Evolutionary conservation across 2,113 vertebrate genomes (phyloP), one percentile per base, ranked within the genome.

Genomic region (Pseudopipra pipra): DNA sequence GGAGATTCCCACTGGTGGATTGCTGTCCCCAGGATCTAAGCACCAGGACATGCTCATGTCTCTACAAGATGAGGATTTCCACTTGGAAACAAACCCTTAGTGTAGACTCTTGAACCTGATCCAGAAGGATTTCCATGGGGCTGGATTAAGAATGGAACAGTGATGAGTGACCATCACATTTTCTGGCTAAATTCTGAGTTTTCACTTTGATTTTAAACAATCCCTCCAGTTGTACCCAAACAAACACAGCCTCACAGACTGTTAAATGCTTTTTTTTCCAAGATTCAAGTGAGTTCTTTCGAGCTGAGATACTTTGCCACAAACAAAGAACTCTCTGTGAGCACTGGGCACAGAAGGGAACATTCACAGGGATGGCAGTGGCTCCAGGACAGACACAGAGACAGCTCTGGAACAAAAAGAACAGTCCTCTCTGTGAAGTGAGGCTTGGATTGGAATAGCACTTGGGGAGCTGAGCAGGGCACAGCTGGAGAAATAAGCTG

Each of bases 1-100:
- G 59, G 37, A 51, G 35, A 52, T 13, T 72, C 21, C 4, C 5
- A 52, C 3, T 0, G 1, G 12, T 5, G 27, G 31, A 8, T 16
- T 27, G 51, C 15, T 31, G 9, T 11, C n/a, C 55, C 62, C 33
- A 9, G 66, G 51, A 33, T 49, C 8, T 22, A 13, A 46, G 47
- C 58, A 28, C 21, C 17, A 58, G 37, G 30, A 75, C 43, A 31
- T 4, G 20, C 31, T 61, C 18, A 3, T 9, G 2, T 8, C 77
- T 56, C 33, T 65, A 14, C 37, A 35, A 14, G 41, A 62, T 2
- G 12, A 76, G 4, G 39, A 41, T 23, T 71, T 67, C 43, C 10
- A 3, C n/a, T 39, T 16, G 52, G 37, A 56, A 86, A 79, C 27
- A 14, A 66, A 19, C 17, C 46, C 46, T 24, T 17, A 33, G 43